phyloP scores from a whole-genome alignment of 2,113 vertebrate genomes.

The Bettongia penicillata region DNA sequence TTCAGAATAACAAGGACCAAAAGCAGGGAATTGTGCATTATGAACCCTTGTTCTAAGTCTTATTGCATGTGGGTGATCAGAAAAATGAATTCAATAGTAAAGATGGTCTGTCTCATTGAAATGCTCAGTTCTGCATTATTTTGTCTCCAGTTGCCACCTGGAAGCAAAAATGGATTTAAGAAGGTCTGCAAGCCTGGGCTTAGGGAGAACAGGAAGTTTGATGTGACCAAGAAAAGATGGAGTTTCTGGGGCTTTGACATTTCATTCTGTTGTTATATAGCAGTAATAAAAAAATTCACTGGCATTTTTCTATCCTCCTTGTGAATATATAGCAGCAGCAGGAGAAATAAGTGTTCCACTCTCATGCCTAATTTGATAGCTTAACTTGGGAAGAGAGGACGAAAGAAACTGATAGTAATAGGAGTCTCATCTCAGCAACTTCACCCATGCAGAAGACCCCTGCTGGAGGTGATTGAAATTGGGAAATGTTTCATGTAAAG shows the following conservation, averaged over 20 bases:
- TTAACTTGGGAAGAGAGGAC: conserved; percentile 94
- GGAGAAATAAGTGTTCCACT: conserved; percentile 91
- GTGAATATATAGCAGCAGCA: conserved; percentile 86
- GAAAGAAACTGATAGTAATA: conserved; percentile 90
- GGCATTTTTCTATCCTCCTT: conserved; percentile 91
- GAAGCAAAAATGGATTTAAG: conserved; percentile 58
- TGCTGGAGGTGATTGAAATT: conserved; percentile 89
- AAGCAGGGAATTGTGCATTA: not conserved
- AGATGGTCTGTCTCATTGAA: not conserved
- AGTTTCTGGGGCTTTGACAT: conserved; percentile 91
- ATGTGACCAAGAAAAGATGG: conserved; percentile 82
- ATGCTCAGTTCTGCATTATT: conserved; percentile 29
- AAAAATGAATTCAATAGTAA: not conserved
- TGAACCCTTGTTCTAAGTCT: conserved; percentile 14
- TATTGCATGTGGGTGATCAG: not conserved
- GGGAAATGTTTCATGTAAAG: conserved; percentile 92
- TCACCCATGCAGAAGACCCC: conserved; percentile 94
- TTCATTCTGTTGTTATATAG: conserved; percentile 94
- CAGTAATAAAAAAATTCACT: conserved; percentile 81
- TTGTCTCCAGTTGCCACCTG: conserved; percentile 53
- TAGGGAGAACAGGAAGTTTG: conserved; percentile 48
- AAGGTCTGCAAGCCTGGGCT: conserved; percentile 30
- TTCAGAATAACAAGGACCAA: not conserved
- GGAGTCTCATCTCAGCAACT: conserved; percentile 94
- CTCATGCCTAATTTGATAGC: conserved; percentile 98